phyloP scores from a whole-genome alignment of 2,113 vertebrate species.

The Macrotus californicus region DNA sequence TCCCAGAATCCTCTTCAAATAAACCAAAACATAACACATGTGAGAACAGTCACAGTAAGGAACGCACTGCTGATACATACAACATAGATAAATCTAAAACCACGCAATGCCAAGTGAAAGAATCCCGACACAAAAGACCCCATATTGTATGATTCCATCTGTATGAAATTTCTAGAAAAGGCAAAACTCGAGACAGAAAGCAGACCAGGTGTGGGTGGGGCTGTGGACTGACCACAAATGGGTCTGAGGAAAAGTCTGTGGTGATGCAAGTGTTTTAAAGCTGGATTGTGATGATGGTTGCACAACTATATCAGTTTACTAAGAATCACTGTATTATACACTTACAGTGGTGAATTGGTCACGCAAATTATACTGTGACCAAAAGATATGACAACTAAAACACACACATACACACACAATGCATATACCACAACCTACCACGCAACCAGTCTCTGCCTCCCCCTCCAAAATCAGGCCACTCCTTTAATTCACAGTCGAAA shows the following conservation, averaged over 20 bases:
- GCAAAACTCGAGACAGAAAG: neutral
- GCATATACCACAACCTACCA: neutral
- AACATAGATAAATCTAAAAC: too few relatives aligned
- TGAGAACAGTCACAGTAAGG: neutral
- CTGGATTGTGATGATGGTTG: neutral
- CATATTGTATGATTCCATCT: neutral
- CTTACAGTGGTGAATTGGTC: neutral
- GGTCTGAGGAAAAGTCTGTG: neutral
- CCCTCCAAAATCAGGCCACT: neutral
- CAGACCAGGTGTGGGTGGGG: neutral
- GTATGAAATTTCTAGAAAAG: neutral
- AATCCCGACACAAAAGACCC: too few relatives aligned
- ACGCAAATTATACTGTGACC: neutral
- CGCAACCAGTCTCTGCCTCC: neutral
- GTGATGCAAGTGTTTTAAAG: neutral
- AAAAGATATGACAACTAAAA: neutral
- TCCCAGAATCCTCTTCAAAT: neutral
- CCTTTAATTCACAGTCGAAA: neutral
- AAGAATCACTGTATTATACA: neutral
- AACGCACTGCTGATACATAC: neutral
- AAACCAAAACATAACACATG: neutral
- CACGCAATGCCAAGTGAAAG: too few relatives aligned
- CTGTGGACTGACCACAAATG: neutral
- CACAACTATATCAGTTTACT: neutral
- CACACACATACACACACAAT: neutral